These are phyloP conservation scores for Suillia variegata DNA, from an alignment of 2,888 invertebrate genomes.

Conservation along the genomic window DNA sequence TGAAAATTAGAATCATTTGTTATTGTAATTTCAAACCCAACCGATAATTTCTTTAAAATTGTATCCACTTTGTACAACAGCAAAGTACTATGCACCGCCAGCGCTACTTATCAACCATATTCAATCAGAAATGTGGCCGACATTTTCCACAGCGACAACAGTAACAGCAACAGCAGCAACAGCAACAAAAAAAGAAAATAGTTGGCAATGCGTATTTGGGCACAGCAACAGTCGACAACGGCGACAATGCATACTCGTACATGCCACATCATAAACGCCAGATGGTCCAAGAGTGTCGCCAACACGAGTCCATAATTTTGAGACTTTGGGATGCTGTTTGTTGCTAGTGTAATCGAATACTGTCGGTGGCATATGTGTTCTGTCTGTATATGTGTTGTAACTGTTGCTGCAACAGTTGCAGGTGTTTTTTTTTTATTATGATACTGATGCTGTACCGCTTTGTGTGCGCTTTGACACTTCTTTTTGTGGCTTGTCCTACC, in stretches of 20 bases:
- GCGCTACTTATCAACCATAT: constrained; percentile 5
- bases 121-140: constrained; percentile 11
- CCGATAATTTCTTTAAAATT: too few relatives aligned
- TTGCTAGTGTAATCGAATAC: constrained; percentile 8
- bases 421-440: constrained; percentile 39
- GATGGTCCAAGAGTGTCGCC: constrained; percentile 4
- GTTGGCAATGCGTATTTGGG: neutral
- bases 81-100: neutral
- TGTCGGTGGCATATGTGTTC: neutral
- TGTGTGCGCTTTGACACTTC: constrained; percentile 47
- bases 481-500: constrained; percentile 29
- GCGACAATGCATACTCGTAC: neutral
- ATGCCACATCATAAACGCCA: neutral
- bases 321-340: neutral
- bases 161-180: constrained; percentile 5
- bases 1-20: too few relatives aligned
- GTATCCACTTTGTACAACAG: too few relatives aligned
- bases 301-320: neutral
- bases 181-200: constrained; percentile 8
- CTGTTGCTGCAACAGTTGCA: constrained; percentile 37
- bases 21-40: too few relatives aligned
- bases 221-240: neutral
- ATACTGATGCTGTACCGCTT: too few relatives aligned
- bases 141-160: constrained; percentile 5
- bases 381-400: neutral